Conservation (phyloP, 2,113 vertebrate species). For the Apteryx mantelli region DNA sequence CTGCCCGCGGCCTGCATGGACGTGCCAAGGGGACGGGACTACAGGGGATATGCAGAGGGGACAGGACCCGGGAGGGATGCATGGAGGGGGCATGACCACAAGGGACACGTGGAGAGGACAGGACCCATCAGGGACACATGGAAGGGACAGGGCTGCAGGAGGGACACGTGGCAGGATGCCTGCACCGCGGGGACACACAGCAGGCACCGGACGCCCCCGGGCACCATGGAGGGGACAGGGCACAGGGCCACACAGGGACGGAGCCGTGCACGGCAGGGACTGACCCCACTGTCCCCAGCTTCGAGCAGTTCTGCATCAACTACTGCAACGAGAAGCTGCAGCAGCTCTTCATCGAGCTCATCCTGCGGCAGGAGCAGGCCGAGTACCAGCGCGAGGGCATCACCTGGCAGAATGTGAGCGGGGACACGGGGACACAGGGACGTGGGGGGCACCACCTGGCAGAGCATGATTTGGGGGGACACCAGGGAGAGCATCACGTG, state of each 20-base stretch:
- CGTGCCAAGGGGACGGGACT: background rate
- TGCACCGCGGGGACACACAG: too few species aligned
- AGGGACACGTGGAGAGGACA: background rate
- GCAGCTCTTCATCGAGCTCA: slow-evolving; percentile 92
- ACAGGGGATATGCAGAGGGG: too few species aligned
- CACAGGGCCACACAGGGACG: too few species aligned
- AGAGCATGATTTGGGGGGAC: background rate
- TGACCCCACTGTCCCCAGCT: slow-evolving; percentile 69
- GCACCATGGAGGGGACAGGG: too few species aligned
- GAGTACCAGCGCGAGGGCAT: slow-evolving; percentile 92
- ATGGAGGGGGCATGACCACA: too few species aligned
- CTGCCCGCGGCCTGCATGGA: too few species aligned
- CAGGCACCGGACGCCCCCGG: too few species aligned
- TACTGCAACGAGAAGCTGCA: slow-evolving; percentile 93
- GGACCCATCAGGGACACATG: background rate
- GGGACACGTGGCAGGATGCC: background rate
- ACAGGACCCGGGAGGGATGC: accelerated
- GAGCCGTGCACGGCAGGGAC: background rate
- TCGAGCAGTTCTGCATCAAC: slow-evolving; percentile 96
- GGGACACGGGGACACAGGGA: background rate
- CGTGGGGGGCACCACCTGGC: background rate
- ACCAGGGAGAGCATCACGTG: background rate
- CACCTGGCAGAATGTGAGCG: slow-evolving; percentile 87
- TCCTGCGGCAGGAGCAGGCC: slow-evolving; percentile 90
- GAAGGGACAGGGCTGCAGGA: background rate